phyloP scores from a whole-genome alignment of 2,888 invertebrate species.

The Trimorus sp. region DNA sequence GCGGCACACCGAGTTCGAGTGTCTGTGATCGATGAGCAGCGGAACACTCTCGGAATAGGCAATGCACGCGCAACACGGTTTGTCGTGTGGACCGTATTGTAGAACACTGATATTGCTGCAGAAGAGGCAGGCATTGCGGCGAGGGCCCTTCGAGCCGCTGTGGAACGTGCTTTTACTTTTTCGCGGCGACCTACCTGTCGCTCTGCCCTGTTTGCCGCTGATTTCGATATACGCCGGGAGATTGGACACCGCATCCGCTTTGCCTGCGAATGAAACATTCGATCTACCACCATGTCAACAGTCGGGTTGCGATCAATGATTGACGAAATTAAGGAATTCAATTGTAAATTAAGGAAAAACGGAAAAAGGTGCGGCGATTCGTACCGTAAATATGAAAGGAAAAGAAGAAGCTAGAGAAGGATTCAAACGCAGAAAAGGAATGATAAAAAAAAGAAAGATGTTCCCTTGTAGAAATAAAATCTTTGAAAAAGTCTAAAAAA shows the following conservation, averaged over 20 bases:
- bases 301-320: no score
- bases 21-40: slow-evolving; percentile 42
- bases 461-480: no score
- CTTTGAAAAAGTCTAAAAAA: no score
- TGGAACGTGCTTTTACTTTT: slow-evolving; percentile 47
- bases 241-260: slow-evolving; percentile 46
- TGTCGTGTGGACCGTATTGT: slow-evolving; percentile 21
- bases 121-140: slow-evolving; percentile 56
- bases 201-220: slow-evolving; percentile 28
- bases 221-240: slow-evolving; percentile 44
- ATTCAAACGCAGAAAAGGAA: no score
- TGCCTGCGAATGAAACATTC: slow-evolving; percentile 70
- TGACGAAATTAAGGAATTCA: no score
- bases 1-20: slow-evolving; percentile 30
- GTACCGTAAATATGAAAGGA: no score
- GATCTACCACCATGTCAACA: slow-evolving; percentile 63
- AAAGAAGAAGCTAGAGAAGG: no score
- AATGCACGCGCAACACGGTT: slow-evolving; percentile 39
- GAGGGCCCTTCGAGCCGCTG: slow-evolving; percentile 48
- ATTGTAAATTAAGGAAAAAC: no score
- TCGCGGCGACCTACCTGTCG: slow-evolving; percentile 41
- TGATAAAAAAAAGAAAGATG: no score
- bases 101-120: slow-evolving; percentile 53
- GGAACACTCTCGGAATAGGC: slow-evolving; percentile 56
- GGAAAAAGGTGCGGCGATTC: no score